Percentiles rank a stretch among this genome's conserved stretches.
These are phyloP conservation scores for Sarotherodon lohbergeri DNA, from an alignment of 2,113 vertebrate species.

Conservation along the genomic window DNA sequence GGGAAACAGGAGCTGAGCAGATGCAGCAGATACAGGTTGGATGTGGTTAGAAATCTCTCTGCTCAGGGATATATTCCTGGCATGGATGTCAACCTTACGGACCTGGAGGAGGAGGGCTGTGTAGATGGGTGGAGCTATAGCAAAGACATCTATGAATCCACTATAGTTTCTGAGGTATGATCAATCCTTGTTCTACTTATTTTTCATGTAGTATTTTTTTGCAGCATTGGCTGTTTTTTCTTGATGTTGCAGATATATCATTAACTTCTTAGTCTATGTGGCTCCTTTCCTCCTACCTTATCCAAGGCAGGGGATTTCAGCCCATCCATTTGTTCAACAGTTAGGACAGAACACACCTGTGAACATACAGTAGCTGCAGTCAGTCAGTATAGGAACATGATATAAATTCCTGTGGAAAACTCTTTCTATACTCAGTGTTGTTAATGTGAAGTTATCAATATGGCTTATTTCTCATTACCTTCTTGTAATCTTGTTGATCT, in stretches of 20 bases:
- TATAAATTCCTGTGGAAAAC: neutral
- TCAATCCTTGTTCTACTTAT: neutral
- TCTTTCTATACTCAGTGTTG: neutral
- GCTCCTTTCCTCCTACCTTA: neutral
- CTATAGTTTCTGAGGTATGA: slow-evolving; percentile 59
- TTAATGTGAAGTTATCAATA: neutral
- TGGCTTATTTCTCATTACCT: neutral
- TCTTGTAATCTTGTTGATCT: neutral
- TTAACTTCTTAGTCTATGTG: neutral
- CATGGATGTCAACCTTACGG: slow-evolving; percentile 55
- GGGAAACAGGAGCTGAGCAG: slow-evolving; percentile 46
- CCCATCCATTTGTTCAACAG: neutral
- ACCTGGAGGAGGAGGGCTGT: slow-evolving; percentile 56
- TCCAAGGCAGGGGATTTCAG: neutral
- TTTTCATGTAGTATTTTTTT: neutral
- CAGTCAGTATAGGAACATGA: neutral
- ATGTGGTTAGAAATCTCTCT: slow-evolving; percentile 59
- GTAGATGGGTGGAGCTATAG: slow-evolving; percentile 71
- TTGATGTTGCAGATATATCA: neutral
- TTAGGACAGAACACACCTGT: neutral
- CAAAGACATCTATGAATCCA: slow-evolving; percentile 63
- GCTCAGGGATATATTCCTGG: slow-evolving; percentile 31
- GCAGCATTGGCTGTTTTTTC: neutral
- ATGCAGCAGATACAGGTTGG: slow-evolving; percentile 66
- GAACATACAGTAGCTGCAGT: neutral